Base-by-base conservation (phyloP, 2,888 invertebrate species). In the Amiota communis region DNA sequence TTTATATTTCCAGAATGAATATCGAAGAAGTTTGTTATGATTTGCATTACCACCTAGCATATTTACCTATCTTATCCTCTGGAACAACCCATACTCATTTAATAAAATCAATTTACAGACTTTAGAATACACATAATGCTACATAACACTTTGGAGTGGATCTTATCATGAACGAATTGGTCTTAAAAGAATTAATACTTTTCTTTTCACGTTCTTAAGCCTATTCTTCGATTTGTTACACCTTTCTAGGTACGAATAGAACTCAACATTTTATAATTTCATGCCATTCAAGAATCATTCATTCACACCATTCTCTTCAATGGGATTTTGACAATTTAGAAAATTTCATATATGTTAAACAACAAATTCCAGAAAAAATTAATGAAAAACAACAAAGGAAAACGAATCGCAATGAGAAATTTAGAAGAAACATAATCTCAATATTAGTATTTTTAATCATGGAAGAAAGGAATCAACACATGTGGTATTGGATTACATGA, bases 401-500 rank as follows among this genome's bases (percentile, higher is more conserved):
- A 12, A 67, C 23, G 36, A 69, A 20, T 3, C 13, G 17, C 12
- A 56, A 49, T 59, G 59, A 15, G 23, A 13, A 69, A 13, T 56
- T 13, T 23, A 15, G 56, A 51, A 23, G 51, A 53, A 53, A 23
- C 36, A 67, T 49, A 12, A 20, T n/a, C 15, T 11, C 36, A 56
- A 56, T 13, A 64, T 63, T 23, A 6, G 20, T 10, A 15, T 23
- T 23, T 23, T 23, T 23, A 2, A 23, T 23, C 23, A 36, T 36
- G 72, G 57, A 69, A 70, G 65, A 13, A 36, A 47, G 64, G 20
- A 65, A 70, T 56, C 72, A 74, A 79, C 79, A 85, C 83, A 83
- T 85, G 85, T 81, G 83, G 83, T 80, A 85, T 83, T 85, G 73
- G 72, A 78, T 83, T 83, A 85, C 86, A 86, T 76, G 74, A 81